Evolutionary conservation across 2,888 invertebrate genomes (phyloP), one percentile per base, ranked within the genome.

Genomic region (Sarcophaga rosellei): DNA sequence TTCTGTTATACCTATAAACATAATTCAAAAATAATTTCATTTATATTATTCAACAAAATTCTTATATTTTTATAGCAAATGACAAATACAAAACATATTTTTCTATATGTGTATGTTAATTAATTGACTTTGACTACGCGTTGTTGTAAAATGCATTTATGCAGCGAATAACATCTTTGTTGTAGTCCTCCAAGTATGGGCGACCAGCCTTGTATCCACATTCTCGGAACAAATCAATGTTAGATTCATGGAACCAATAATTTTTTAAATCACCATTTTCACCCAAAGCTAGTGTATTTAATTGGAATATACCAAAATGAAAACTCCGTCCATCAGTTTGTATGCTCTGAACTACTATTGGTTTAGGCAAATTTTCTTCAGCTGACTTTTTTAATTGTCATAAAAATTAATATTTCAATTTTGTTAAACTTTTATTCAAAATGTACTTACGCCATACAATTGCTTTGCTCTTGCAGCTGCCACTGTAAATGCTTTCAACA

Each of bases 291-390:
- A 97, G 93, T 0, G 97, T 97, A 90, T 98, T 97, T 17, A 99
- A 94, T 93, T 99, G 98, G 82, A 97, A 95, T 21, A 97, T 95
- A 5, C 96, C 96, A 91, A 98, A 98, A 91, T 97, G 96, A 91
- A 96, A 97, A 62, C 94, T 93, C 88, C 95, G 94, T 1, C 97
- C 96, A 91, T 98, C 96, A 4, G 97, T 96, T 89, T 97, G 97
- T 88, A 98, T 94, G 91, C 96, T 96, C 92, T 98, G 98, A 3
- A 98, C 93, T 63, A 96, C 95, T 75, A 98, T 94, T 6, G 98
- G 98, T 90, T 96, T 95, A 2, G 96, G 96, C 59, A 98, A 93
- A 82, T 59, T 76, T 6, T 65, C 69, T 53, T 47, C 15, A 0
- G 63, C 21, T 1, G 78, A 21, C 88, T 88, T 53, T 35, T 75